Percentiles rank a stretch among this genome's conserved stretches.
These are phyloP conservation scores for Drosophila rufa DNA, from an alignment of 1,140 invertebrate genomes.

Conservation along the genomic window DNA sequence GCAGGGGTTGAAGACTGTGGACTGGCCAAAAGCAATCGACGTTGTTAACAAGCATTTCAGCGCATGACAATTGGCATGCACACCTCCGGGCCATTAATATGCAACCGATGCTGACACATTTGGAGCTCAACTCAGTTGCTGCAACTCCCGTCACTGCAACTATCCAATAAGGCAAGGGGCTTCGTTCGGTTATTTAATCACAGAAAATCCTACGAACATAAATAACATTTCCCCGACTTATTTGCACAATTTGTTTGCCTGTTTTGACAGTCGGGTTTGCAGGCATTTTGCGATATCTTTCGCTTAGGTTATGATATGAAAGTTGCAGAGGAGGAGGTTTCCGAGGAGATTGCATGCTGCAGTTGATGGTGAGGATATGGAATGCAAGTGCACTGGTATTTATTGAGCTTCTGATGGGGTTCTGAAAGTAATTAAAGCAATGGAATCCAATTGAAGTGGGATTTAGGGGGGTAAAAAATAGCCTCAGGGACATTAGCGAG, in stretches of 20 bases:
- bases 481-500: no score
- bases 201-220: constrained; percentile 65
- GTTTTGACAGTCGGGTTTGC: constrained; percentile 72
- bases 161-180: constrained; percentile 14
- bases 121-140: constrained; percentile 37
- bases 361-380: background rate
- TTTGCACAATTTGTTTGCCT: constrained; percentile 82
- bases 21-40: constrained; percentile 72
- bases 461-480: background rate
- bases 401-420: background rate
- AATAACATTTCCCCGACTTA: constrained; percentile 80
- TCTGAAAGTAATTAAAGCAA: constrained; percentile 18
- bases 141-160: constrained; percentile 60
- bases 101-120: constrained; percentile 68
- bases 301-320: constrained; percentile 16
- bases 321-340: constrained; percentile 3
- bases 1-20: background rate
- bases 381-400: background rate
- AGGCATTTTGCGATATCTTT: constrained; percentile 47
- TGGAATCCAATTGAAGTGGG: background rate
- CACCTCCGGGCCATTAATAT: constrained; percentile 80
- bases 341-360: background rate
- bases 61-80: constrained; percentile 84
- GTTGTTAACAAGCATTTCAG: constrained; percentile 84
- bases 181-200: constrained; percentile 70